Evolutionary conservation across 2,888 invertebrate species (phyloP).

Genomic region (Drosophila siamana): DNA sequence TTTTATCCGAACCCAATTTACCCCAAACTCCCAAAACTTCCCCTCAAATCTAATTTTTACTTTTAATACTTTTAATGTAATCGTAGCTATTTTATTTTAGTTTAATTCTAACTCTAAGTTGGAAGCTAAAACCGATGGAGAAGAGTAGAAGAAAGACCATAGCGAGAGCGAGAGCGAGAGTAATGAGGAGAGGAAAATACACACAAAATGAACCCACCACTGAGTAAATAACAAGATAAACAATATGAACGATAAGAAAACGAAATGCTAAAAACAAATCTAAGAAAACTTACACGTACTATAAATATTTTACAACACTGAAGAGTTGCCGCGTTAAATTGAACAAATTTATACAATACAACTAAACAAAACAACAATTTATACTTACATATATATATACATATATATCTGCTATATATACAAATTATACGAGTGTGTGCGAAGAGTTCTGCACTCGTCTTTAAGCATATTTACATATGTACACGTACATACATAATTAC

Average conservation of each 20-base stretch:
- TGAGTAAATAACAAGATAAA: conserved; percentile 41
- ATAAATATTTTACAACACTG: conserved; percentile 51
- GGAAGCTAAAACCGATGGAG: conserved; percentile 27
- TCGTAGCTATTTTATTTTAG: conserved; percentile 45
- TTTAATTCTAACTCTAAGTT: conserved; percentile 61
- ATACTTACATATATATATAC: conserved; percentile 36
- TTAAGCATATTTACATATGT: conserved; percentile 33
- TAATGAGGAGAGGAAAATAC: conserved; percentile 43
- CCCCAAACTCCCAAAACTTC: background rate
- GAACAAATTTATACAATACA: conserved; percentile 55
- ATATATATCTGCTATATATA: conserved; percentile 27
- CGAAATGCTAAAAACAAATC: conserved; percentile 55
- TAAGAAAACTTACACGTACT: conserved; percentile 45
- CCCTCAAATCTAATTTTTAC: conserved; percentile 12
- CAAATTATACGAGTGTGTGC: conserved; percentile 15
- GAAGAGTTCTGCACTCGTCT: conserved; percentile 26
- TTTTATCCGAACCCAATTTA: conserved; percentile 4
- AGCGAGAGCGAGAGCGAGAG: conserved; percentile 28
- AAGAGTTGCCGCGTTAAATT: conserved; percentile 66
- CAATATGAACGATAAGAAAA: conserved; percentile 25
- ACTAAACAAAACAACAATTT: conserved; percentile 26
- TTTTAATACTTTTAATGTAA: conserved; percentile 19
- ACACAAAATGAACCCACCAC: conserved; percentile 79
- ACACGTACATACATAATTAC: conserved; percentile 37
- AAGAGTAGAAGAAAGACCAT: conserved; percentile 17